Percentiles rank a stretch among this genome's conserved stretches.
Evolutionary conservation across 2,113 vertebrate genomes (phyloP).

Genomic region (Tenrec ecaudatus): DNA sequence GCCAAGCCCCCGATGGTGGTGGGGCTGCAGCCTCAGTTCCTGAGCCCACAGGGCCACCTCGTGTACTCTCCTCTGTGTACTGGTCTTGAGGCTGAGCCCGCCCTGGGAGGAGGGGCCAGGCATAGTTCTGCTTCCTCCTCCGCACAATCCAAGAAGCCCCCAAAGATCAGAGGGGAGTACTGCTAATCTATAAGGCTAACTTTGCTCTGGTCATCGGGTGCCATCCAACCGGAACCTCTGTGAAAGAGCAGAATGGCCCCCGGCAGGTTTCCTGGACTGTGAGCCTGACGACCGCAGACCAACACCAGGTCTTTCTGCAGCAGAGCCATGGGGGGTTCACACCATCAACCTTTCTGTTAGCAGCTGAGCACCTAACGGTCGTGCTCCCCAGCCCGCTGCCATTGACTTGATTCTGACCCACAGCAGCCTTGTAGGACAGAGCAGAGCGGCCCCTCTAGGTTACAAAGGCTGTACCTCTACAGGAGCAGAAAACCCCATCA

Average conservation of each 20-base stretch:
- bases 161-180: neutral
- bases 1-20: too few relatives aligned
- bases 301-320: neutral
- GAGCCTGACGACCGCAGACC: too few relatives aligned
- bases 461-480: too few relatives aligned
- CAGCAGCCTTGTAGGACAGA: too few relatives aligned
- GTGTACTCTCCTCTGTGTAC: fast-evolving
- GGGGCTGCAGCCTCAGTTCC: neutral
- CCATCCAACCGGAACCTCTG: neutral
- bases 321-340: neutral
- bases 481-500: too few relatives aligned
- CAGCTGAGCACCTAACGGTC: neutral
- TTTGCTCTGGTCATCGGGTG: neutral
- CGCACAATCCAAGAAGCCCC: neutral
- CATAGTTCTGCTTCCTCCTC: neutral
- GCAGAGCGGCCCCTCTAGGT: too few relatives aligned
- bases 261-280: neutral
- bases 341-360: neutral
- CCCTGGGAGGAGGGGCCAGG: neutral
- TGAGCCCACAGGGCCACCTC: neutral
- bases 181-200: neutral
- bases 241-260: neutral
- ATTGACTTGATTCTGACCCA: too few relatives aligned
- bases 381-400: too few relatives aligned
- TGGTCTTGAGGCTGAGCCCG: neutral